A percentile compares a stretch with the other conserved stretches of the same genome.
phyloP scores from a whole-genome alignment of 2,113 vertebrate genomes.

The Sinocyclocheilus anshuiensis region DNA sequence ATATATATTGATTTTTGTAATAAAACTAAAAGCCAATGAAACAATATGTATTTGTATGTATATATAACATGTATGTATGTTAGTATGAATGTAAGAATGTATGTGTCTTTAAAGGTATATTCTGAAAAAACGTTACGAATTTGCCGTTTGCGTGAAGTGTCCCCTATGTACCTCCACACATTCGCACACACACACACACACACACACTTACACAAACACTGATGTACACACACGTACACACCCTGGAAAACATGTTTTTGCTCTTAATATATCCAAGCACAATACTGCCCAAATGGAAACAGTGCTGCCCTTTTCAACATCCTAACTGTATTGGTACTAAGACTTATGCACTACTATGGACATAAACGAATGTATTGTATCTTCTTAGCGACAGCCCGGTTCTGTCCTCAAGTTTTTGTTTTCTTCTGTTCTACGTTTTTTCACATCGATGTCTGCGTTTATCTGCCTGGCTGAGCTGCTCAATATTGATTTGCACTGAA shows the following conservation, averaged over 20 bases:
- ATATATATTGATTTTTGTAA: constrained; percentile 72
- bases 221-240: constrained; percentile 14
- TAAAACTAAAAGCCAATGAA: constrained; percentile 69
- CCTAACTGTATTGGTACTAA: constrained; percentile 49
- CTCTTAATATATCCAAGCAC: constrained; percentile 53
- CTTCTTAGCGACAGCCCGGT: constrained; percentile 3
- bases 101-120: constrained; percentile 69
- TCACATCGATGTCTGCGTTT: constrained; percentile 5
- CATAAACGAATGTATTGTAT: constrained; percentile 58
- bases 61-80: constrained; percentile 43
- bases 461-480: constrained; percentile 34
- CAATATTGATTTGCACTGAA: constrained; percentile 54
- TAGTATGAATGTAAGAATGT: constrained; percentile 63
- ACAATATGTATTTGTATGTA: constrained; percentile 71
- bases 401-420: constrained; percentile 15
- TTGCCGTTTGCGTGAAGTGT: constrained; percentile 51
- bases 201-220: background rate
- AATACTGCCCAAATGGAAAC: constrained; percentile 59
- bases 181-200: background rate
- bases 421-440: constrained; percentile 8
- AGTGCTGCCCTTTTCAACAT: constrained; percentile 54
- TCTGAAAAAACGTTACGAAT: constrained; percentile 62
- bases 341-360: constrained; percentile 59
- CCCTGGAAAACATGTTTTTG: constrained; percentile 17
- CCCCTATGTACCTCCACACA: constrained; percentile 48